A percentile compares a stretch with the other conserved stretches of the same genome.
phyloP scores from a whole-genome alignment of 2,797 vertebrate species.

The Neostethus bicornis region DNA sequence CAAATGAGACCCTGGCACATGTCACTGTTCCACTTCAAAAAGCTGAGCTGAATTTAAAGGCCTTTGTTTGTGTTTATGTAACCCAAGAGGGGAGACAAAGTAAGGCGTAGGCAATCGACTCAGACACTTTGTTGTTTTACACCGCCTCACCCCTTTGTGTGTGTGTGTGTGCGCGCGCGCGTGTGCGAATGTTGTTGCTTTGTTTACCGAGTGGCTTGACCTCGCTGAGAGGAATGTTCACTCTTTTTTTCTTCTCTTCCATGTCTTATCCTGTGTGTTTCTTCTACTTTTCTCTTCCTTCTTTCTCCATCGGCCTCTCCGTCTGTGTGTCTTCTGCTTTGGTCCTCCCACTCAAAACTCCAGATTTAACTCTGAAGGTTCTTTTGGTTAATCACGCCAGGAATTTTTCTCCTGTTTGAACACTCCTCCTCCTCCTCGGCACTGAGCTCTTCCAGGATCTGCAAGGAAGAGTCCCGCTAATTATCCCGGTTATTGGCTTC shows the following conservation, averaged over 20 bases:
- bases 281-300: slow-evolving; percentile 13
- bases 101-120: slow-evolving; percentile 74
- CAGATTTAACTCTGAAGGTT: slow-evolving; percentile 65
- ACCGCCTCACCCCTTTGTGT: slow-evolving; percentile 68
- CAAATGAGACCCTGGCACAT: slow-evolving; percentile 72
- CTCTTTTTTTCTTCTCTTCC: slow-evolving; percentile 58
- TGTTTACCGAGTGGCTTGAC: slow-evolving; percentile 74
- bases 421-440: slow-evolving; percentile 42
- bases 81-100: slow-evolving; percentile 75
- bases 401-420: slow-evolving; percentile 66
- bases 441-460: slow-evolving; percentile 46
- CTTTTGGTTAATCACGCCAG: slow-evolving; percentile 67
- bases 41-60: slow-evolving; percentile 67
- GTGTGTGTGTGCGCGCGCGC: too few species aligned
- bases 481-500: slow-evolving; percentile 75
- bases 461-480: slow-evolving; percentile 63
- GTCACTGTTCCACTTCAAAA: slow-evolving; percentile 76
- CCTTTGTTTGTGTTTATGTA: slow-evolving; percentile 78
- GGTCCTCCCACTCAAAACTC: slow-evolving; percentile 75
- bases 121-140: slow-evolving; percentile 75
- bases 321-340: slow-evolving; percentile 60
- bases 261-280: slow-evolving; percentile 53
- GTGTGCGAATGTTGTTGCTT: slow-evolving; percentile 70
- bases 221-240: slow-evolving; percentile 66
- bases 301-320: slow-evolving; percentile 47